Percentiles rank a stretch among this genome's conserved stretches.
These are phyloP conservation scores for Equus quagga DNA, from an alignment of 2,113 vertebrate genomes.

Conservation along the genomic window DNA sequence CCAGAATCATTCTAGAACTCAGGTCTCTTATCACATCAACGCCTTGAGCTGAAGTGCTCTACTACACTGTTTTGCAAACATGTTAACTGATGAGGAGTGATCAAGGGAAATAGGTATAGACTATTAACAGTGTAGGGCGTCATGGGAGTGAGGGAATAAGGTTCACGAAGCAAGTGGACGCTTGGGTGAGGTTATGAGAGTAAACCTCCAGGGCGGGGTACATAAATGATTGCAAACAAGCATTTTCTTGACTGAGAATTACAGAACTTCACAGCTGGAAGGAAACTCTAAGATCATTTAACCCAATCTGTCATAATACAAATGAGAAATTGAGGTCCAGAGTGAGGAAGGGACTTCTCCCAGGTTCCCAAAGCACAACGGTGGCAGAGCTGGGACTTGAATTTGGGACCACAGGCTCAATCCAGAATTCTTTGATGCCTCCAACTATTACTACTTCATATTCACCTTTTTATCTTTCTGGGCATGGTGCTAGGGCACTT, in stretches of 20 bases:
- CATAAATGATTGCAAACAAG: constrained; percentile 25
- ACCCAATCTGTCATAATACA: neutral
- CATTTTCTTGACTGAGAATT: constrained; percentile 33
- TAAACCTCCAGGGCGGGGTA: neutral
- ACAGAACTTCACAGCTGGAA: constrained; percentile 47
- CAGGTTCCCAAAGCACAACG: neutral
- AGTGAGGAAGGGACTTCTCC: neutral
- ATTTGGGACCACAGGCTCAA: neutral
- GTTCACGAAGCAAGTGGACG: neutral
- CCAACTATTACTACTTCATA: neutral
- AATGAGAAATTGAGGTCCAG: neutral
- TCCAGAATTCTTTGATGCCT: constrained; percentile 9
- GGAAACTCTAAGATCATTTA: neutral
- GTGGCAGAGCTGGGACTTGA: neutral
- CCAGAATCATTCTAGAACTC: neutral
- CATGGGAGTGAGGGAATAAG: neutral
- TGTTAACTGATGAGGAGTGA: neutral
- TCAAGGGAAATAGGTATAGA: neutral
- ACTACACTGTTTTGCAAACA: neutral
- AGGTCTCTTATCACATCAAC: neutral
- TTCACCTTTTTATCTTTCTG: neutral
- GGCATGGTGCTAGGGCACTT: neutral
- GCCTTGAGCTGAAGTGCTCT: neutral
- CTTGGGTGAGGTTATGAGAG: neutral
- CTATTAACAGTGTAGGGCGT: neutral